phyloP scores from a whole-genome alignment of 2,888 invertebrate species.

The Keiferia lycopersicella region DNA sequence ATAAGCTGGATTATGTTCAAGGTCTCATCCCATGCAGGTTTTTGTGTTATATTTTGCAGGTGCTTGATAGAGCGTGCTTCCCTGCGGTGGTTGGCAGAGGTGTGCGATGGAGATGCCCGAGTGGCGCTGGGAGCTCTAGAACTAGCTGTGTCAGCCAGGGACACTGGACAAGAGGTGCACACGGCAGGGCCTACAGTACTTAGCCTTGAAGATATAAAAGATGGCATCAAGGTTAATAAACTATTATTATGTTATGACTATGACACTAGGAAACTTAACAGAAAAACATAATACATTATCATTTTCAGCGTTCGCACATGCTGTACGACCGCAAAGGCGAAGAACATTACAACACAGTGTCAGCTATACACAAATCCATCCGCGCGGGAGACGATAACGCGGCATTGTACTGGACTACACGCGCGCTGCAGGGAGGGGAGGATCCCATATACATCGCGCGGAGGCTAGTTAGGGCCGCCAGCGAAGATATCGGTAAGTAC shows the following conservation, averaged over 20 bases:
- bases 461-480: conserved; percentile 86
- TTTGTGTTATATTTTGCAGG: conserved; percentile 39
- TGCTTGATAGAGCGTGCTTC: conserved; percentile 80
- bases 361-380: conserved; percentile 91
- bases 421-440: conserved; percentile 90
- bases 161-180: conserved; percentile 46
- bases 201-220: conserved; percentile 84
- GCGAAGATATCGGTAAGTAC: conserved; percentile 87
- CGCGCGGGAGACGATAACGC: conserved; percentile 91
- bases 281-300: neutral
- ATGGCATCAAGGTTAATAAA: conserved; percentile 83
- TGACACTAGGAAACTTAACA: no score
- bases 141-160: conserved; percentile 83
- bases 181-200: conserved; percentile 69
- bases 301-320: conserved; percentile 85
- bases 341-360: conserved; percentile 91
- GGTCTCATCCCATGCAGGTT: neutral
- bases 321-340: conserved; percentile 90
- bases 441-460: conserved; percentile 90
- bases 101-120: conserved; percentile 91
- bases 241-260: no score
- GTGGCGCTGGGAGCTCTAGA: conserved; percentile 89
- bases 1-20: neutral
- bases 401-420: conserved; percentile 90
- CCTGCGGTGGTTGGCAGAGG: conserved; percentile 86